A percentile compares a stretch with the other conserved stretches of the same genome.
phyloP scores from a whole-genome alignment of 1,140 invertebrate species.

The Euwallacea similis region DNA sequence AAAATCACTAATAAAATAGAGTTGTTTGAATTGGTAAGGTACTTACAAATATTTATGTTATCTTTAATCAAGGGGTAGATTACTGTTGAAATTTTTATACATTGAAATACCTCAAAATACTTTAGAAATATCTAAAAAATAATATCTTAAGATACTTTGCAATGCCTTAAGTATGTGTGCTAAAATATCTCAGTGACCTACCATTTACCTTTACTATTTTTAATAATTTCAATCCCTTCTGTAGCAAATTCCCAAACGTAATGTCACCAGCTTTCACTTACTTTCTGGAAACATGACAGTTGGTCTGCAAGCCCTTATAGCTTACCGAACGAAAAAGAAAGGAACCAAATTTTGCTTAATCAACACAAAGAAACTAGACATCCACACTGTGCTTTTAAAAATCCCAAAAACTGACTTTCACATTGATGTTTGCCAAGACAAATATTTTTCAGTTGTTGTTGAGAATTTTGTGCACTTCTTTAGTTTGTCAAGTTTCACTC shows the following conservation, averaged over 20 bases:
- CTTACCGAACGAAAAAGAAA: slow-evolving; percentile 29
- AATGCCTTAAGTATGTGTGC: no score
- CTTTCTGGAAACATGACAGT: slow-evolving; percentile 18
- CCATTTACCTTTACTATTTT: background rate
- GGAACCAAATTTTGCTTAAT: slow-evolving; percentile 24
- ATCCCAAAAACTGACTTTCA: slow-evolving; percentile 17
- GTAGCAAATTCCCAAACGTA: slow-evolving; percentile 43
- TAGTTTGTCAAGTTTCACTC: slow-evolving; percentile 15
- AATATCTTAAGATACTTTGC: no score
- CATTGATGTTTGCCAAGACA: slow-evolving; percentile 27
- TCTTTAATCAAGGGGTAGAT: no score
- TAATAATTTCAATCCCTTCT: slow-evolving; percentile 33
- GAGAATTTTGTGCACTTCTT: slow-evolving; percentile 34
- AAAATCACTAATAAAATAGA: slow-evolving; percentile 58
- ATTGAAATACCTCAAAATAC: no score
- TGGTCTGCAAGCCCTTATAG: slow-evolving; percentile 36
- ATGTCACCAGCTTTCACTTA: slow-evolving; percentile 40
- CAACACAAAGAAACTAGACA: slow-evolving; percentile 28
- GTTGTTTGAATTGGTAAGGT: slow-evolving; percentile 54
- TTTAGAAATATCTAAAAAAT: no score
- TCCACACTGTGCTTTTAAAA: slow-evolving; percentile 27
- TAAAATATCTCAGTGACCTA: no score
- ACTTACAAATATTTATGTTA: background rate
- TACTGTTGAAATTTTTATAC: no score
- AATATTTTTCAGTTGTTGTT: slow-evolving; percentile 38